Percentiles rank a stretch among this genome's conserved stretches.
These are phyloP conservation scores for Neosilurus mollespiculum DNA, from an alignment of 2,797 vertebrate genomes.

Conservation along the genomic window DNA sequence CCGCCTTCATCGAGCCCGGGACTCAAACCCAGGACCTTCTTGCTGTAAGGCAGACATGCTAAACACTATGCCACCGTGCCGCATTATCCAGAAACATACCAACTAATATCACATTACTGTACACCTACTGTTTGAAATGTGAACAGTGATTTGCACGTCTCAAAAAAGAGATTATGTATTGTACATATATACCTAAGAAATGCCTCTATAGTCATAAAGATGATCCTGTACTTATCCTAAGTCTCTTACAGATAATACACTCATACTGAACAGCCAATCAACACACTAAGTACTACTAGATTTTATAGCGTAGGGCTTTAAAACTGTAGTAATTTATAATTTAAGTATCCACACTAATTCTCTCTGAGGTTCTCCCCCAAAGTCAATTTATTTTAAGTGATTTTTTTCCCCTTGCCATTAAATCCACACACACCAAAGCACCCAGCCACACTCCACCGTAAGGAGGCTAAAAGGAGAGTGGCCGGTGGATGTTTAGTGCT, in stretches of 20 bases:
- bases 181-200: no score
- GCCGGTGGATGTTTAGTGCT: conserved; percentile 44
- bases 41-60: no score
- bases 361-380: background rate
- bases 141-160: background rate
- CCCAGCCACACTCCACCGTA: conserved; percentile 7
- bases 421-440: background rate
- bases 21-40: no score
- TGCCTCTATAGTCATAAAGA: background rate
- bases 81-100: background rate
- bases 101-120: background rate
- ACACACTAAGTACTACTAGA: background rate
- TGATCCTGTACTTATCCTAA: background rate
- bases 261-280: background rate
- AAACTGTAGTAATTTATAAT: background rate
- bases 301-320: background rate
- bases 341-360: background rate
- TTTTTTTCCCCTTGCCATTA: background rate
- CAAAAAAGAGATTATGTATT: background rate
- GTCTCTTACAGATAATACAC: background rate
- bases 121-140: background rate
- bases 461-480: conserved; percentile 30
- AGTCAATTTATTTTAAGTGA: background rate
- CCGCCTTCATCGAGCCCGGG: no score
- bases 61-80: no score